Percentiles rank a stretch among this genome's conserved stretches.
Conservation (phyloP, 1,140 invertebrate genomes). For the Drosophila serrata region DNA sequence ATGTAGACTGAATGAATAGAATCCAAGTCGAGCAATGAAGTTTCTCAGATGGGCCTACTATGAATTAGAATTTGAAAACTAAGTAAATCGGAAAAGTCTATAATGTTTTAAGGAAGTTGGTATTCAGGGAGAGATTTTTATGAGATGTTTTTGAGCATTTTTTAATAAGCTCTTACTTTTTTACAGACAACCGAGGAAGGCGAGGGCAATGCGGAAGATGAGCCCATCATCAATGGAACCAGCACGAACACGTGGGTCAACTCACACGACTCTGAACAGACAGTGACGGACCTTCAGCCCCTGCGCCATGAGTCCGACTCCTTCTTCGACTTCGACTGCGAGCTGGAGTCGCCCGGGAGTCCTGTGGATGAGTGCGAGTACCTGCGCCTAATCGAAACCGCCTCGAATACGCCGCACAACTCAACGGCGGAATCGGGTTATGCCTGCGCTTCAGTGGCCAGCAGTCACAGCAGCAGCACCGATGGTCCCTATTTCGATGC, state of each 20-base stretch:
- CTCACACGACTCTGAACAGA: constrained; percentile 70
- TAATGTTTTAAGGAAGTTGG: too few relatives aligned
- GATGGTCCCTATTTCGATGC: constrained; percentile 87
- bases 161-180: neutral
- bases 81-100: too few relatives aligned
- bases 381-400: constrained; percentile 85
- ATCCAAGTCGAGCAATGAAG: neutral
- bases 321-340: constrained; percentile 88
- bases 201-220: constrained; percentile 68
- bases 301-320: constrained; percentile 86
- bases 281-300: constrained; percentile 84
- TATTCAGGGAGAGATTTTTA: too few relatives aligned
- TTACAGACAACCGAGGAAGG: constrained; percentile 73
- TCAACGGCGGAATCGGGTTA: constrained; percentile 86
- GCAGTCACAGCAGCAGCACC: constrained; percentile 79
- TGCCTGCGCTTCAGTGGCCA: constrained; percentile 85
- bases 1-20: neutral
- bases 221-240: constrained; percentile 79
- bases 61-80: neutral
- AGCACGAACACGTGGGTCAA: constrained; percentile 78
- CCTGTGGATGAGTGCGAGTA: constrained; percentile 88
- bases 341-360: constrained; percentile 88
- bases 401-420: constrained; percentile 85
- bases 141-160: neutral
- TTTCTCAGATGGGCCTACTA: neutral